Evolutionary conservation across 2,888 invertebrate genomes (phyloP).

Genomic region (Ceriagrion tenellum): DNA sequence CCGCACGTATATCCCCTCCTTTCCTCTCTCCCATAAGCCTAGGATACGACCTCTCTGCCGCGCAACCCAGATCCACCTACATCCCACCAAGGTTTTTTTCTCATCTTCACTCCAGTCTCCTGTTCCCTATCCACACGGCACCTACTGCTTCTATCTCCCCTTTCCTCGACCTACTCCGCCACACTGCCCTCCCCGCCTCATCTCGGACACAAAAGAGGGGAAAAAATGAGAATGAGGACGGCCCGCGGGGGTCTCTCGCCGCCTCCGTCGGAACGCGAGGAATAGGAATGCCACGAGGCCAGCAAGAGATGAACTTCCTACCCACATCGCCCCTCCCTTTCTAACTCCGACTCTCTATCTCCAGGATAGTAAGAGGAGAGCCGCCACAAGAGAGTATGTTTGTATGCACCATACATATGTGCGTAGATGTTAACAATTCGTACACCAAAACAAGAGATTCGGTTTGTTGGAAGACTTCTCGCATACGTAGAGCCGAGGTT

Average conservation of each 20-base stretch:
- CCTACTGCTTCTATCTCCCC: background rate
- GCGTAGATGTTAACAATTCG: too few species aligned
- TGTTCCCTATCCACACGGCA: background rate
- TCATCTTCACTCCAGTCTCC: background rate
- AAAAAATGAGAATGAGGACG: background rate
- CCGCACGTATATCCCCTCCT: too few species aligned
- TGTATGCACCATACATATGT: too few species aligned
- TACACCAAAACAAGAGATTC: too few species aligned
- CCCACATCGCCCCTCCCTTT: background rate
- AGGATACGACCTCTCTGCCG: background rate
- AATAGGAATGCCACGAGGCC: slow-evolving; percentile 19
- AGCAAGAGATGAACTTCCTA: background rate
- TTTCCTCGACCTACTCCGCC: background rate
- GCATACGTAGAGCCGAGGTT: too few species aligned
- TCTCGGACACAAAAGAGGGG: background rate
- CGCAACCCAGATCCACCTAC: background rate
- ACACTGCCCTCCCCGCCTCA: background rate
- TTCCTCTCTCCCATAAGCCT: background rate
- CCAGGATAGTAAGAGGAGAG: too few species aligned
- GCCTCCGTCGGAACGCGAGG: background rate
- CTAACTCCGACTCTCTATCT: background rate
- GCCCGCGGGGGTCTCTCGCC: background rate
- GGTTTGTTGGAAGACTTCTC: too few species aligned
- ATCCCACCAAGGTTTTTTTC: background rate
- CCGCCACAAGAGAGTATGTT: too few species aligned